Evolutionary conservation across 2,113 vertebrate species (phyloP).

Genomic region (Alouatta palliata): DNA sequence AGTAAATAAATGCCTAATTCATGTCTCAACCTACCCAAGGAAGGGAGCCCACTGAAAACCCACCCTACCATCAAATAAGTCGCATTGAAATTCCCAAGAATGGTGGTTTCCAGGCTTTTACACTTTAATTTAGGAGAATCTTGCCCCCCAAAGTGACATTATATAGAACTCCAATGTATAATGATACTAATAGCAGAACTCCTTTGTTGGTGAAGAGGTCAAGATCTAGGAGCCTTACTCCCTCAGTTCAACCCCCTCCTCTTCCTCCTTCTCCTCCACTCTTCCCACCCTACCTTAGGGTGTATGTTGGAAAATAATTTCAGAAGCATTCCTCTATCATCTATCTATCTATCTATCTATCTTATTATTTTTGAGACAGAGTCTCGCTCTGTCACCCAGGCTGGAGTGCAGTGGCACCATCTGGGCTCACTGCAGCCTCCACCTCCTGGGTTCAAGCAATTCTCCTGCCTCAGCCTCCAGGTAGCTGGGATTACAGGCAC

Average conservation of each 20-base stretch:
- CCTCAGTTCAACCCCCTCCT: background rate
- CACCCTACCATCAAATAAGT: background rate
- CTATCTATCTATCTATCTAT: background rate
- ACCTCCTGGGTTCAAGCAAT: background rate
- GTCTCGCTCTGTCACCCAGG: background rate
- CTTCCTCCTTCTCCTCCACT: too few relatives aligned
- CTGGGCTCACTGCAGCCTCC: background rate
- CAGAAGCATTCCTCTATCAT: background rate
- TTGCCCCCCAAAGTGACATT: background rate
- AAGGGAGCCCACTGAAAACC: rapidly evolving
- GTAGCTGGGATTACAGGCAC: background rate
- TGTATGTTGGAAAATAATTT: background rate
- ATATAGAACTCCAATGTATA: rapidly evolving
- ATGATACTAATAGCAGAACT: background rate
- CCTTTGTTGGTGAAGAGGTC: background rate
- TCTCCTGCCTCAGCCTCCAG: background rate
- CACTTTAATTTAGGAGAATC: too few relatives aligned
- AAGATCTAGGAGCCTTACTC: rapidly evolving
- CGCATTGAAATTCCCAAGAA: rapidly evolving
- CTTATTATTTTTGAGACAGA: background rate
- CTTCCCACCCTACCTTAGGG: background rate
- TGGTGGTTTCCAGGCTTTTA: too few relatives aligned
- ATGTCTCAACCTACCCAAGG: rapidly evolving
- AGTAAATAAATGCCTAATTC: background rate
- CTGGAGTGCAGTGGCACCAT: background rate